Conservation (phyloP, 2,113 vertebrate species). For the Anguilla japonica region DNA sequence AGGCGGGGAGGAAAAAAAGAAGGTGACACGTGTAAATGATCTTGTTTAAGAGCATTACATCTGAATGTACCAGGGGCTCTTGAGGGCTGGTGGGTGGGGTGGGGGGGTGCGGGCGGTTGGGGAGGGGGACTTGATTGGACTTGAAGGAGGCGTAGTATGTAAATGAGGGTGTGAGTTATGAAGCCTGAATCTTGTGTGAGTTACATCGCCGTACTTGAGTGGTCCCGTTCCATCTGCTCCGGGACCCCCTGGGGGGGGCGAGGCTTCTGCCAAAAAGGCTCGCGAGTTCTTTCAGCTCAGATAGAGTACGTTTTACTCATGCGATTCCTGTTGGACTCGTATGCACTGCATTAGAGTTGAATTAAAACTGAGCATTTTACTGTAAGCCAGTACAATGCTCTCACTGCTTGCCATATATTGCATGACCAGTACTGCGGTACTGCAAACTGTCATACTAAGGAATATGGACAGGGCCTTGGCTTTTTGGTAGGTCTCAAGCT, state of each 20-base stretch:
- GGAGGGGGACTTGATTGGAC: background rate
- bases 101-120: background rate
- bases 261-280: background rate
- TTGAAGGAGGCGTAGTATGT: background rate
- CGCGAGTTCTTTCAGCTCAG: too few species aligned
- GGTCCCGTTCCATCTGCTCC: background rate
- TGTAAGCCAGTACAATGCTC: too few species aligned
- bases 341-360: too few species aligned
- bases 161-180: conserved; percentile 2
- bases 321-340: too few species aligned
- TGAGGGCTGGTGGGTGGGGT: background rate
- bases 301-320: too few species aligned
- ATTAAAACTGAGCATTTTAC: too few species aligned
- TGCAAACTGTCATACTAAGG: background rate
- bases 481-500: background rate
- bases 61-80: conserved; percentile 18
- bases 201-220: background rate
- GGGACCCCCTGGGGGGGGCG: too few species aligned
- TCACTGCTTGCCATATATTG: too few species aligned
- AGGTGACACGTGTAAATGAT: conserved; percentile 21
- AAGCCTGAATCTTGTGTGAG: background rate
- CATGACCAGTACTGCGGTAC: too few species aligned
- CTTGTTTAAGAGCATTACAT: conserved; percentile 25
- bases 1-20: background rate
- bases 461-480: background rate